Evolutionary conservation across 1,140 invertebrate genomes (phyloP).

Genomic region (Pogonomyrmex barbatus): DNA sequence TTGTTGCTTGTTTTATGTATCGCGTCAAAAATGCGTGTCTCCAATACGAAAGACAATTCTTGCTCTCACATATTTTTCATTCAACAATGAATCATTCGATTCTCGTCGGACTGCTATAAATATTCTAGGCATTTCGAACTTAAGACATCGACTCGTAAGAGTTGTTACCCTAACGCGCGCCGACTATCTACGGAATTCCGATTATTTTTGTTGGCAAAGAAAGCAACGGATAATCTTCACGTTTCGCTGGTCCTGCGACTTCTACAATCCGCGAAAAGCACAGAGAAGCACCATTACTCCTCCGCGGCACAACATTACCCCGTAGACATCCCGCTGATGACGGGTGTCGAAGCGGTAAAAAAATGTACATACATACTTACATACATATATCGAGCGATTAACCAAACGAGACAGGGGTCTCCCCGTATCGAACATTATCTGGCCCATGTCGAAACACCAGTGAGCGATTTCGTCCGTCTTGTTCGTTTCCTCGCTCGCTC

Average conservation of each 20-base stretch:
- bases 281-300: not conserved
- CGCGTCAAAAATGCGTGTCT: not conserved
- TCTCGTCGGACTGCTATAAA: conserved; percentile 21
- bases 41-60: not conserved
- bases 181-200: conserved; percentile 12
- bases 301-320: conserved; percentile 12
- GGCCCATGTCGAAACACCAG: conserved; percentile 81
- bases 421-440: conserved; percentile 82
- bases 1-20: not conserved
- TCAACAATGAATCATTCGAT: conserved; percentile 1
- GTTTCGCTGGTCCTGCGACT: not conserved
- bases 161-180: not conserved
- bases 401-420: conserved; percentile 82
- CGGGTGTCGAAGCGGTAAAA: conserved; percentile 41
- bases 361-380: conserved; percentile 61
- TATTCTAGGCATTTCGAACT: conserved; percentile 39
- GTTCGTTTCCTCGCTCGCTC: conserved; percentile 71
- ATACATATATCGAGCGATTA: conserved; percentile 78
- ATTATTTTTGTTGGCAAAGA: conserved; percentile 12
- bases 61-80: not conserved
- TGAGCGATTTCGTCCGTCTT: conserved; percentile 84
- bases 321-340: conserved; percentile 3
- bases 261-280: not conserved
- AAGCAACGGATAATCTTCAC: not conserved
- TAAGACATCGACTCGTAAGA: conserved; percentile 18